A percentile compares a stretch with the other conserved stretches of the same genome.
Conservation (phyloP, 2,888 invertebrate species). For the Harpagoxenus sublaevis region DNA sequence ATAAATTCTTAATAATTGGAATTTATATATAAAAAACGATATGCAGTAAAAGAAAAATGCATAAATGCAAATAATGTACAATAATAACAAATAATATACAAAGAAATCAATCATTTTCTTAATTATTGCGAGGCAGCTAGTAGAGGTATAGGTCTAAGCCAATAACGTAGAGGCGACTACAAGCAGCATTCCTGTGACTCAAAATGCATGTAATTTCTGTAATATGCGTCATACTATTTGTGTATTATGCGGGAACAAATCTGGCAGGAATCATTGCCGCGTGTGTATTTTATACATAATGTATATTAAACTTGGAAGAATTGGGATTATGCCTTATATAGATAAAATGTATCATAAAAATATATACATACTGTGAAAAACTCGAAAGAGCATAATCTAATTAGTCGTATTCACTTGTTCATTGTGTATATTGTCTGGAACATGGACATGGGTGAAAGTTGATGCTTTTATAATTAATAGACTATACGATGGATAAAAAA, state of each 20-base stretch:
- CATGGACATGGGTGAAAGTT: conserved; percentile 6
- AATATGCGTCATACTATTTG: conserved; percentile 58
- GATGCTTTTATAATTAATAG: conserved; percentile 62
- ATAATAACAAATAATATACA: conserved; percentile 44
- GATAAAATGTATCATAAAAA: conserved; percentile 68
- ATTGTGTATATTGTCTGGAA: conserved; percentile 34
- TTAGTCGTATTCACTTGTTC: conserved; percentile 6
- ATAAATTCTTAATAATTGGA: conserved; percentile 17
- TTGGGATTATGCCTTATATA: conserved; percentile 73
- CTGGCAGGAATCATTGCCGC: conserved; percentile 63
- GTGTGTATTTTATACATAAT: conserved; percentile 74
- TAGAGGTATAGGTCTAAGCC: conserved; percentile 53
- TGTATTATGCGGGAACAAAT: conserved; percentile 67
- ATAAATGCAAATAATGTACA: conserved; percentile 33
- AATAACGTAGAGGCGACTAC: conserved; percentile 42
- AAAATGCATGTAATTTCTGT: conserved; percentile 57
- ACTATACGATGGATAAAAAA: conserved; percentile 47
- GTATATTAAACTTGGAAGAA: conserved; percentile 69
- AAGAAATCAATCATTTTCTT: conserved; percentile 15
- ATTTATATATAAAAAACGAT: conserved; percentile 9
- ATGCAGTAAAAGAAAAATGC: background rate
- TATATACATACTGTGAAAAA: conserved; percentile 58
- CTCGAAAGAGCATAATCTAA: conserved; percentile 32
- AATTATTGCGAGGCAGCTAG: conserved; percentile 45
- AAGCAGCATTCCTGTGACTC: conserved; percentile 65